phyloP scores from a whole-genome alignment of 2,113 vertebrate species.

The Platichthys stellatus region DNA sequence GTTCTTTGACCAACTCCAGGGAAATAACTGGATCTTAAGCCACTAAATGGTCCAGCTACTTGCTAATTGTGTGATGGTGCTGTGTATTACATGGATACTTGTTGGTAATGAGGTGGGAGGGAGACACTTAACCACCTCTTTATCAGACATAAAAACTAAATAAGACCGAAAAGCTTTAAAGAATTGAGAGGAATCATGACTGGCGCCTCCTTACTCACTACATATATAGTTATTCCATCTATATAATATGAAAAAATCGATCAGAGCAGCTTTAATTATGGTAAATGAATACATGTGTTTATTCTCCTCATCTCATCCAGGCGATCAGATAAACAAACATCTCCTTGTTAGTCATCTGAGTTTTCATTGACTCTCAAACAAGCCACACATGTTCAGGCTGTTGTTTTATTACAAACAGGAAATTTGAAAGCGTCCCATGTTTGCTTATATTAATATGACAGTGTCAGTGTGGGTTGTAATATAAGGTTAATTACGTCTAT shows the following conservation, averaged over 20 bases:
- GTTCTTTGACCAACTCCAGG: too few species aligned
- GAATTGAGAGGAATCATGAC: neutral
- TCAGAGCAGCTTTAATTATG: neutral
- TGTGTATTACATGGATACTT: too few species aligned
- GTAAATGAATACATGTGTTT: slow-evolving; percentile 1
- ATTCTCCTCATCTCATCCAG: slow-evolving; percentile 18
- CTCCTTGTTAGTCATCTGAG: slow-evolving; percentile 14
- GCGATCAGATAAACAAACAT: slow-evolving; percentile 30
- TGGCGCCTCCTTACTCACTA: neutral
- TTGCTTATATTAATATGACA: slow-evolving; percentile 13
- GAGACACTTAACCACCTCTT: too few species aligned
- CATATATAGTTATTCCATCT: neutral
- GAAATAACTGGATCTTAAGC: too few species aligned
- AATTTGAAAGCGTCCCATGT: slow-evolving; percentile 55
- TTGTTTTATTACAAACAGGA: slow-evolving; percentile 52
- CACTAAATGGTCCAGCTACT: too few species aligned
- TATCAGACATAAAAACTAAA: neutral
- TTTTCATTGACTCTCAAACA: slow-evolving; percentile 35
- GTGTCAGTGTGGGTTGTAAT: neutral
- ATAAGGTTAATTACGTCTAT: neutral
- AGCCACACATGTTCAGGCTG: slow-evolving; percentile 12
- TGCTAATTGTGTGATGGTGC: too few species aligned
- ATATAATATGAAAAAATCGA: neutral
- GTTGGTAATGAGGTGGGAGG: too few species aligned
- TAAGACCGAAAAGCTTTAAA: neutral